Evolutionary conservation across 1,140 invertebrate genomes (phyloP), one percentile per base, ranked within the genome.

Genomic region (Orchesella cincta): DNA sequence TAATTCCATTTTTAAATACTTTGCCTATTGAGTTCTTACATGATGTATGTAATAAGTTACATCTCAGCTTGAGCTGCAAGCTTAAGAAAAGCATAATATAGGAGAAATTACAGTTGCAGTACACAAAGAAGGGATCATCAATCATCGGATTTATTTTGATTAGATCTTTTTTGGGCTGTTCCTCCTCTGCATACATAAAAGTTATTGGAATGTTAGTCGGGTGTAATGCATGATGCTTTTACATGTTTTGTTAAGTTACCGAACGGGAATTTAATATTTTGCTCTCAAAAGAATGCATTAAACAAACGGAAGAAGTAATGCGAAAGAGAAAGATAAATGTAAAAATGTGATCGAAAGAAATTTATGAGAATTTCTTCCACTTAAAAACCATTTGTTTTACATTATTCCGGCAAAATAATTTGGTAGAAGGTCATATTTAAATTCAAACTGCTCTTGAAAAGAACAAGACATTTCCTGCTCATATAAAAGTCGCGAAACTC

Each of bases 131-230:
- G 23, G 57, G 75, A 76, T 76, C 75, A 76, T 76, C 67, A 76
- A 76, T 76, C 75, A 76, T 76, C 62, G 67, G 75, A 76, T 76
- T 76, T 76, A 64, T 71, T 76, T 76, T 76, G 74, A 76, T 76
- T 76, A n/a, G 46, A 76, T 33, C 64, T 76, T 62, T 76, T 76
- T 76, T 67, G 54, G 74, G 74, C 54, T 67, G 74, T 76, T 76
- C 28, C 54, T 31, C 26, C 20, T 46, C n/a, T n/a, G n/a, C n/a
- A n/a, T n/a, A n/a, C n/a, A n/a, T n/a, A n/a, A n/a, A n/a, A n/a
- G n/a, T n/a, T n/a, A n/a, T 5, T 18, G 39, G 18, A 8, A 46
- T 18, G 39, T 46, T 46, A 8, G 39, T 46, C 39, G 5, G 39
- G 18, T 46, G 5, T 46, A 5, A 46, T 5, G 5, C 39, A 46